Evolutionary conservation across 2,113 vertebrate genomes (phyloP), one percentile per base, ranked within the genome.

Genomic region (Gambusia holbrooki): DNA sequence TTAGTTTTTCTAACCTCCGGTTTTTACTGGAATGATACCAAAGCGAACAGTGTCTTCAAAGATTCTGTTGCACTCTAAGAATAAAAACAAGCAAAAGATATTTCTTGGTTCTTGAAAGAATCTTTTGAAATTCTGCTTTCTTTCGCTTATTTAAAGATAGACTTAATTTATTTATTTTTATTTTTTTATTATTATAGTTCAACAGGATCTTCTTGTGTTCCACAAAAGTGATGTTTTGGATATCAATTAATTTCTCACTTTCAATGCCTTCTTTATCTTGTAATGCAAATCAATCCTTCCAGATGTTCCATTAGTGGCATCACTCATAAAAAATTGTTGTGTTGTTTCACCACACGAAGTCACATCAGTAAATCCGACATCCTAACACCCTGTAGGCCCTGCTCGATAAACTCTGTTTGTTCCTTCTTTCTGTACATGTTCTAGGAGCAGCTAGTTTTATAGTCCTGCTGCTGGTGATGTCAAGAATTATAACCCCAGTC

Each of bases 401-500:
- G 60, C 72, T 58, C 7, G 33, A 84, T 81, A 74, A 75, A 75
- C 71, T 30, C 17, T 75, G 73, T 76, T 83, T 66, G 75, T 79
- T 84, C 66, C 42, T 72, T 67, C 69, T 80, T 77, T 84, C 80
- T 82, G 79, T 62, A 58, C 87, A 73, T 85, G 84, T 84, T 63
- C 83, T 64, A 12, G 61, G 35, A 87, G 86, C 83, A 72, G 80
- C 79, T 62, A 42, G 84, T 11, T 86, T 91, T 89, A 88, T 82
- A 77, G 80, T 83, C 80, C 77, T 79, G 83, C 77, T 81, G 83
- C 88, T 88, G 77, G 69, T 92, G 87, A 88, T 79, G 72, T 89
- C 84, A 86, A 75, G 86, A 89, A 88, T 89, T 90, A 89, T 90
- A 88, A 91, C 84, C 84, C 76, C 12, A 17, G 58, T 74, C 77